phyloP scores from a whole-genome alignment of 2,888 invertebrate genomes.

The Atrina japonica region DNA sequence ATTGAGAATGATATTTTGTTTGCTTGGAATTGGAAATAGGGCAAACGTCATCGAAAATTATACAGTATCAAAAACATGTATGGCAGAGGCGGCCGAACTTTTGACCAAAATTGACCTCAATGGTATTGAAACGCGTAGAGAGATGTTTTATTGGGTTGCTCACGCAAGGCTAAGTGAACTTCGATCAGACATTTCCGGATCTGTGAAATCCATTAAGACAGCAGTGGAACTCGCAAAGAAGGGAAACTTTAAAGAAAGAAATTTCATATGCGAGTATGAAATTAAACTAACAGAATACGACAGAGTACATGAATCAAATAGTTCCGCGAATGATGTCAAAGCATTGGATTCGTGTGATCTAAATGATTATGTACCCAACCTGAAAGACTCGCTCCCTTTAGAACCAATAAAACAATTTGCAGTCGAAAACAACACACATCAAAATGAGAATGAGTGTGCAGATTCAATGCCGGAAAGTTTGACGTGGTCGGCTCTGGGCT shows the following conservation, averaged over 20 bases:
- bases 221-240: slow-evolving; percentile 39
- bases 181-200: not conserved
- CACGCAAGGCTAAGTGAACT: slow-evolving; percentile 42
- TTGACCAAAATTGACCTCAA: slow-evolving; percentile 42
- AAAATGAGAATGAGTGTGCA: no score
- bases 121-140: slow-evolving; percentile 49
- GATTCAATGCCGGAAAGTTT: no score
- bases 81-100: slow-evolving; percentile 34
- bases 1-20: slow-evolving; percentile 54
- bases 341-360: no score
- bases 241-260: slow-evolving; percentile 50
- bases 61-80: slow-evolving; percentile 23
- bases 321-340: no score
- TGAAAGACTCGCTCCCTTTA: no score
- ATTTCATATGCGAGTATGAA: slow-evolving; percentile 39
- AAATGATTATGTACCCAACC: no score
- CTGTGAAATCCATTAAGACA: slow-evolving; percentile 15
- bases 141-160: slow-evolving; percentile 56
- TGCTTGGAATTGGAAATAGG: slow-evolving; percentile 54
- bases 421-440: no score
- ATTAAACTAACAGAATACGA: not conserved
- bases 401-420: no score
- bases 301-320: no score
- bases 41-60: slow-evolving; percentile 43
- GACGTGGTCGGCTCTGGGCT: no score